These are phyloP conservation scores for Bolinopsis microptera DNA, from an alignment of 37 sponge, comb jelly and placozoan genomes.

Conservation along the genomic window DNA sequence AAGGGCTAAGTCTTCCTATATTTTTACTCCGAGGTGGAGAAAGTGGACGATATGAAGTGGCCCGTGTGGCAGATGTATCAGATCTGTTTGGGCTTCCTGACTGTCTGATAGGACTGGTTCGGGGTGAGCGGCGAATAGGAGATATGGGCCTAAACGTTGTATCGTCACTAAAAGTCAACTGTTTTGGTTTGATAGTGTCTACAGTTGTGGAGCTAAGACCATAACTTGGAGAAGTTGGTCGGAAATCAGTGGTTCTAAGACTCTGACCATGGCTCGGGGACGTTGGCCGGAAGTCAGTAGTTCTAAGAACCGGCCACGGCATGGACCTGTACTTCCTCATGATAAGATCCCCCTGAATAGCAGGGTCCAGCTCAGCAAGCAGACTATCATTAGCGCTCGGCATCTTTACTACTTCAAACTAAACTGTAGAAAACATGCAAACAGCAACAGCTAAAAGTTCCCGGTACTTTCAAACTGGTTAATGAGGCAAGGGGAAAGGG, in stretches of 20 bases:
- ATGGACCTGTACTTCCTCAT: conserved; percentile 58
- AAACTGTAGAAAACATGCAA: neutral
- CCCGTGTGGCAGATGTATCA: neutral
- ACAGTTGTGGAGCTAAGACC: conserved; percentile 5
- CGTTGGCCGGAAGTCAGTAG: conserved; percentile 16
- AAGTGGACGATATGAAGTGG: neutral
- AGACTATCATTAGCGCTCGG: conserved; percentile 29
- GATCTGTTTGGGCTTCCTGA: neutral
- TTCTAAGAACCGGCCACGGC: conserved; percentile 18
- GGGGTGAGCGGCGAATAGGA: conserved; percentile 16
- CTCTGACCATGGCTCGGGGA: conserved; percentile 14
- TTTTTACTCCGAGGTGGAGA: neutral
- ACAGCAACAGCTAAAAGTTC: neutral
- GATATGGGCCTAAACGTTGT: conserved; percentile 7
- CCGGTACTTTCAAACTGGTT: conserved; percentile 3
- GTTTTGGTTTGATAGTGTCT: neutral
- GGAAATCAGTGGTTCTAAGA: conserved; percentile 7
- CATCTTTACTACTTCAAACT: neutral
- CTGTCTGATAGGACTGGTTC: neutral
- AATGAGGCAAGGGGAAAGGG: neutral
- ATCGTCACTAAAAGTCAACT: neutral
- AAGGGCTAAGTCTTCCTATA: neutral
- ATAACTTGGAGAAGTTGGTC: conserved; percentile 20
- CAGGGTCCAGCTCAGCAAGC: conserved; percentile 36
- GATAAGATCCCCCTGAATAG: conserved; percentile 25